Evolutionary conservation across 2,113 vertebrate species (phyloP).

Genomic region (Butorides virescens): DNA sequence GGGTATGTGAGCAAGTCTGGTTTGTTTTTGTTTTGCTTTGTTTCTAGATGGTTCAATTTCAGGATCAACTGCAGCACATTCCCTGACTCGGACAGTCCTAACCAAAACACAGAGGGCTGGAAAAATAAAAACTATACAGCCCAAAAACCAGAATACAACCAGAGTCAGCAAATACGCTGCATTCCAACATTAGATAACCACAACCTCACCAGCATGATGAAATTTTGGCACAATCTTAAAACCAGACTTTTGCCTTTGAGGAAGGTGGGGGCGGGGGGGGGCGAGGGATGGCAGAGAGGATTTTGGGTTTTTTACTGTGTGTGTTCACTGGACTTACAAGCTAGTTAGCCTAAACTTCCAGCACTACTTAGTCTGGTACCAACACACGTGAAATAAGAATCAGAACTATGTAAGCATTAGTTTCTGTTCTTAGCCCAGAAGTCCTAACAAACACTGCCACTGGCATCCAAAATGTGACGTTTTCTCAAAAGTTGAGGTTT

Average conservation of each 20-base stretch:
- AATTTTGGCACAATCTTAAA: neutral
- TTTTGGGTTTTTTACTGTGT: no score
- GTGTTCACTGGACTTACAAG: neutral
- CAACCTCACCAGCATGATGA: neutral
- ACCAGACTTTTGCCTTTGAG: neutral
- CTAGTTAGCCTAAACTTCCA: neutral
- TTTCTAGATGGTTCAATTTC: neutral
- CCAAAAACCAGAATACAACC: neutral
- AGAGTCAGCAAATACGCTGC: neutral
- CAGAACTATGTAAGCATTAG: neutral
- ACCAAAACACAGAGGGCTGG: neutral
- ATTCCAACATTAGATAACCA: neutral
- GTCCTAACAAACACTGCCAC: neutral
- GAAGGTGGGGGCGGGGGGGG: neutral
- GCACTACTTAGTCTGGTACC: neutral
- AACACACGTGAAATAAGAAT: neutral
- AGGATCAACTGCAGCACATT: neutral
- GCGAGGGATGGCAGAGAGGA: neutral
- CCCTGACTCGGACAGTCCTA: neutral
- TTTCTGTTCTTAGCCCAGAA: neutral
- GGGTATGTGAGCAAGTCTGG: neutral
- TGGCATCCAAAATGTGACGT: rapidly evolving
- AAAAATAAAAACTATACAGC: neutral
- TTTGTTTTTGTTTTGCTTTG: neutral
- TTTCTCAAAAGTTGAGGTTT: neutral